Conservation (phyloP, 2,888 invertebrate genomes). For the Schizaphis graminum region DNA sequence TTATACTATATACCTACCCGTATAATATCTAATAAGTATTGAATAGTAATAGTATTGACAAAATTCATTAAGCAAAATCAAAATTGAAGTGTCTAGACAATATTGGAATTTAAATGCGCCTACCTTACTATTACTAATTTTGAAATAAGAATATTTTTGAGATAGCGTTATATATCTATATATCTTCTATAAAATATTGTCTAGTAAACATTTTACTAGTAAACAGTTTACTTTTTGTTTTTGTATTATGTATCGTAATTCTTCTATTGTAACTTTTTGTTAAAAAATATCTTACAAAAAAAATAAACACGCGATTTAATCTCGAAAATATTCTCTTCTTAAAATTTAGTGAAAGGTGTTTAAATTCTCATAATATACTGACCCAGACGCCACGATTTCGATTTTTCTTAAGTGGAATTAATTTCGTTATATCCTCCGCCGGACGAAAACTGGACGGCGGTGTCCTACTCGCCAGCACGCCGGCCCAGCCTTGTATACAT, state of each 20-base stretch:
- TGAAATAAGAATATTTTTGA: not conserved
- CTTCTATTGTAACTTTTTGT: not conserved
- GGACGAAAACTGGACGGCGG: not conserved
- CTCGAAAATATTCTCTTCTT: not conserved
- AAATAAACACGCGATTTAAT: not conserved
- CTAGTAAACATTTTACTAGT: not conserved
- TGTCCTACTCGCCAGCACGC: not conserved
- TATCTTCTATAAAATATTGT: not conserved
- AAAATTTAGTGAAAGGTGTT: not conserved
- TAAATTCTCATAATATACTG: not conserved
- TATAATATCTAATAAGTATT: not conserved
- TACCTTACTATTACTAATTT: not conserved
- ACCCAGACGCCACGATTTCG: constrained; percentile 1
- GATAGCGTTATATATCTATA: not conserved
- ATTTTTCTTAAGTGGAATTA: not conserved
- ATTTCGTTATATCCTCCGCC: not conserved
- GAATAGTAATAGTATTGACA: not conserved
- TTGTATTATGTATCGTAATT: not conserved
- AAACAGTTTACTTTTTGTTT: not conserved
- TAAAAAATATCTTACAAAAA: not conserved
- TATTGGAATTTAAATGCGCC: not conserved
- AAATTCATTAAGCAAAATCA: not conserved
- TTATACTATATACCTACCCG: not conserved
- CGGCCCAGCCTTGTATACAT: not conserved
- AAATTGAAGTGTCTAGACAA: not conserved